phyloP scores from a whole-genome alignment of 1,140 invertebrate genomes.

The Procambarus clarkii region DNA sequence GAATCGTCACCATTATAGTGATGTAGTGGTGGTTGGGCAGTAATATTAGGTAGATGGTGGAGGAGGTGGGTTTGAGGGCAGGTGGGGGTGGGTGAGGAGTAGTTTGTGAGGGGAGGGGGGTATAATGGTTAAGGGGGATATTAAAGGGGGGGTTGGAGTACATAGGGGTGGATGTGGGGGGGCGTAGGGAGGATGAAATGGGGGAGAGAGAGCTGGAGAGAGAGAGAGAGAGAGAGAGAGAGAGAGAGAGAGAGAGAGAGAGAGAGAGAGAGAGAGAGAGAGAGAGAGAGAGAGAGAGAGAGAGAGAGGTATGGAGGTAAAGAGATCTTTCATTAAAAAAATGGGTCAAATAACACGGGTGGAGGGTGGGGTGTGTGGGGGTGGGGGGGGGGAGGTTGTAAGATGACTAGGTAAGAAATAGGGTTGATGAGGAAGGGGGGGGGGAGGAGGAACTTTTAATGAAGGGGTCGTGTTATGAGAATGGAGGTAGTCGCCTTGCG shows the following conservation, averaged over 20 bases:
- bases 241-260: constrained; percentile 1
- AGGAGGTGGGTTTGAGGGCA: not conserved
- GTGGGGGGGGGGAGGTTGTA: too few species aligned
- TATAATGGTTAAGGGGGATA: not conserved
- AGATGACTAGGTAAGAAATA: too few species aligned
- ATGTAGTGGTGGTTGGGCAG: not conserved
- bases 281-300: too few species aligned
- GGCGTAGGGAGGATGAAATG: not conserved
- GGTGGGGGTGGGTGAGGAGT: not conserved
- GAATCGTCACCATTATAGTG: not conserved
- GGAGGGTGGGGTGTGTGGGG: too few species aligned
- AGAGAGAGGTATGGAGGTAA: not conserved
- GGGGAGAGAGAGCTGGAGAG: not conserved
- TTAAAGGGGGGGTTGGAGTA: too few species aligned
- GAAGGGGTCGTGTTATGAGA: too few species aligned
- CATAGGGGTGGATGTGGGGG: not conserved
- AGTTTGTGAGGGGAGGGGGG: not conserved
- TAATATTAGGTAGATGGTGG: too few species aligned
- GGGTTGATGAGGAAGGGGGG: too few species aligned
- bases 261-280: not conserved
- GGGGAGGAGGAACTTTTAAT: too few species aligned
- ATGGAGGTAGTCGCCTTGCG: too few species aligned
- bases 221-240: constrained; percentile 2
- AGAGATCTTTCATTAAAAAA: too few species aligned
- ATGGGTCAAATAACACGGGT: too few species aligned